These are phyloP conservation scores for Phocoena phocoena DNA, from an alignment of 2,113 vertebrate species.

Conservation along the genomic window DNA sequence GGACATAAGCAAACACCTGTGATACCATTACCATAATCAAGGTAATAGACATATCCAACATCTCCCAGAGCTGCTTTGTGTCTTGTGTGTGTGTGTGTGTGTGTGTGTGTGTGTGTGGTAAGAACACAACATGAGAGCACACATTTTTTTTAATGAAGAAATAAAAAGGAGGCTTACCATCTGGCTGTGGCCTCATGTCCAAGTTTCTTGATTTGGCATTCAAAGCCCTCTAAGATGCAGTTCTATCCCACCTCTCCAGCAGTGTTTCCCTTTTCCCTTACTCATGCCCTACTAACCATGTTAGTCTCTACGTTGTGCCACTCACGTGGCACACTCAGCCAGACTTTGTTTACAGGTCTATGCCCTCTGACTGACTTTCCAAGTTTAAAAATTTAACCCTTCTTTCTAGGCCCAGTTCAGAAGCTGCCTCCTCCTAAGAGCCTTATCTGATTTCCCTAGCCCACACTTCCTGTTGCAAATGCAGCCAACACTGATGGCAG, in stretches of 20 bases:
- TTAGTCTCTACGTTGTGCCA: not conserved
- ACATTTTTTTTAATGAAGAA: not conserved
- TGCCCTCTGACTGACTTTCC: not conserved
- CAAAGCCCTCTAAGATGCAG: not conserved
- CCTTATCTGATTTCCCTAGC: not conserved
- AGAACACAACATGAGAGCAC: not conserved
- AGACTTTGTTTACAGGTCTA: not conserved
- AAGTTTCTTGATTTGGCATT: not conserved
- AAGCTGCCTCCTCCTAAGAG: not conserved
- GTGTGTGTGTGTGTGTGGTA: not conserved
- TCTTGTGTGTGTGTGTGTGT: not conserved
- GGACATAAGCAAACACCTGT: not conserved
- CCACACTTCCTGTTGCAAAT: not conserved
- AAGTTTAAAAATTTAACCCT: not conserved
- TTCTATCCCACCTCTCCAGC: not conserved
- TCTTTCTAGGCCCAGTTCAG: not conserved
- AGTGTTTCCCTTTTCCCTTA: not conserved
- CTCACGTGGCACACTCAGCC: not conserved
- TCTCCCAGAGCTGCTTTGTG: not conserved
- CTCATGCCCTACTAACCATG: not conserved
- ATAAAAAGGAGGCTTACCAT: not conserved
- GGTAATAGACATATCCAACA: not conserved
- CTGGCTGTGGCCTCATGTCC: not conserved
- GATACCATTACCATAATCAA: not conserved
- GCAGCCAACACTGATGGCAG: not conserved